These are phyloP conservation scores for Pogonus chalceus DNA, from an alignment of 1,140 invertebrate species.

Conservation along the genomic window DNA sequence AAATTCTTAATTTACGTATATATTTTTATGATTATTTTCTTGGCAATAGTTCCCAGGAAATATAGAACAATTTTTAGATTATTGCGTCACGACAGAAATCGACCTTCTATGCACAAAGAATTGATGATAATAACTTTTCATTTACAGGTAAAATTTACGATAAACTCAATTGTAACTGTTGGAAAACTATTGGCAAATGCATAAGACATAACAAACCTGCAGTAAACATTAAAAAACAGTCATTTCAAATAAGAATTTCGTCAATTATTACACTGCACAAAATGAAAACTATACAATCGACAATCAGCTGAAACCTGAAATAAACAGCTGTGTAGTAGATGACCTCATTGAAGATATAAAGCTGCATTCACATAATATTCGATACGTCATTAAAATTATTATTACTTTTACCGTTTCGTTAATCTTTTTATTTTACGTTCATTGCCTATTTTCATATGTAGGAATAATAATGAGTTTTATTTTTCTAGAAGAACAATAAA, in stretches of 20 bases:
- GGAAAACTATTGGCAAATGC: not conserved
- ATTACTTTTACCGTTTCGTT: too few species aligned
- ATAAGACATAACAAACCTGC: not conserved
- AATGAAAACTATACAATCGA: not conserved
- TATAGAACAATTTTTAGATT: too few species aligned
- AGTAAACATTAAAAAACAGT: constrained; percentile 1
- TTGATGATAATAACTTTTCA: not conserved
- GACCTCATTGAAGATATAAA: too few species aligned
- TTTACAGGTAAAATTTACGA: not conserved
- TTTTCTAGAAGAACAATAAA: too few species aligned
- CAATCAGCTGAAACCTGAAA: constrained; percentile 11
- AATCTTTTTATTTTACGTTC: too few species aligned
- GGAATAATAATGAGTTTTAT: too few species aligned
- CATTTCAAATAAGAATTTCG: not conserved
- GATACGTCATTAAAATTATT: too few species aligned
- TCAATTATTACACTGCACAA: not conserved
- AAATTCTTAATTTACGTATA: too few species aligned
- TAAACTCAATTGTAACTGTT: not conserved
- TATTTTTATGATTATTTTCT: too few species aligned
- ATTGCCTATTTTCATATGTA: too few species aligned
- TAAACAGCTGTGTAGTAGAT: constrained; percentile 10
- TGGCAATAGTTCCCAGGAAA: too few species aligned
- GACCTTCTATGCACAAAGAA: constrained; percentile 4
- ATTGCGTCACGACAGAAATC: not conserved
- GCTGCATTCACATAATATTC: too few species aligned